A percentile compares a stretch with the other conserved stretches of the same genome.
phyloP scores from a whole-genome alignment of 2,113 vertebrate species.

The Nycticebus coucang region DNA sequence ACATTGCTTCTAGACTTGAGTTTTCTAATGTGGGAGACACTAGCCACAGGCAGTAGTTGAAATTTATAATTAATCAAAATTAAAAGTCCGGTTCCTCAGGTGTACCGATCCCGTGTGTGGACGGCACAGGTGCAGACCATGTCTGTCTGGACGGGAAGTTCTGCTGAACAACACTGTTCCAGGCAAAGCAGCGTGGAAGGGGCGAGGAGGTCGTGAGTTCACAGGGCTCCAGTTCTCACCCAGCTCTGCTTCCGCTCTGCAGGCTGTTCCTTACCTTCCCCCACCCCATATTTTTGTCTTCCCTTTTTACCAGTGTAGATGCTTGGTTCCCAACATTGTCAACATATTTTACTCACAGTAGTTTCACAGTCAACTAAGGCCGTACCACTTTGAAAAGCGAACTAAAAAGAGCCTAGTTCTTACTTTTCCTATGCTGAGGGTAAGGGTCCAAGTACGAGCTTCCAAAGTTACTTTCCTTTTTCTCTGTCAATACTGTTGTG shows the following conservation, averaged over 20 bases:
- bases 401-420: background rate
- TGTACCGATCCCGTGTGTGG: background rate
- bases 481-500: background rate
- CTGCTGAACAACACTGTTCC: fast-evolving
- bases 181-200: background rate
- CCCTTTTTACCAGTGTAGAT: background rate
- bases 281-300: background rate
- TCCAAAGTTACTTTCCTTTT: background rate
- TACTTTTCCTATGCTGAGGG: background rate
- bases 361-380: background rate
- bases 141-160: background rate
- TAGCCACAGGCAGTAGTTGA: background rate
- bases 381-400: background rate
- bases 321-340: background rate
- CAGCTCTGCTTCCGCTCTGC: fast-evolving
- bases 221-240: background rate
- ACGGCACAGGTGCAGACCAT: background rate
- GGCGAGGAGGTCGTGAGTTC: background rate
- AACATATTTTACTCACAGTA: too few relatives aligned
- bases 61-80: background rate
- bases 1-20: background rate
- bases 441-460: background rate
- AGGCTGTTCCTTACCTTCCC: too few relatives aligned
- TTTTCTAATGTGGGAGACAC: too few relatives aligned
- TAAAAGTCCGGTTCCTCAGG: background rate